Percentiles rank a stretch among this genome's conserved stretches.
phyloP scores from a whole-genome alignment of 2,888 invertebrate species.

The Phengaris alcon region DNA sequence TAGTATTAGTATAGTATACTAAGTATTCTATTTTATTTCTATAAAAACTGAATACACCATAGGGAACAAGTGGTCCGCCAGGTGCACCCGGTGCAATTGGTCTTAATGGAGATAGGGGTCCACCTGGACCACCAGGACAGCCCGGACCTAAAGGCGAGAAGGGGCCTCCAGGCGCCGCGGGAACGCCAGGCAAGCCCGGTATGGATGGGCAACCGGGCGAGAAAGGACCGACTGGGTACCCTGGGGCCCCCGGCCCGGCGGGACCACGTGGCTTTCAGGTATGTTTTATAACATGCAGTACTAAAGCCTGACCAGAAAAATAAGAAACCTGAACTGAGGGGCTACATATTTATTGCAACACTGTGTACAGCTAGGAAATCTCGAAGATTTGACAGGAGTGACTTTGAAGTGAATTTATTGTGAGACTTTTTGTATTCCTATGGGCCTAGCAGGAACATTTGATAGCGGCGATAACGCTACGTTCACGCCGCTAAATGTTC shows the following conservation, averaged over 20 bases:
- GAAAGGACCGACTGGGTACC: background rate
- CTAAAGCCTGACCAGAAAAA: too few species aligned
- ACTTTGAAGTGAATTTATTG: too few species aligned
- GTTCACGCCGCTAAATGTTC: too few species aligned
- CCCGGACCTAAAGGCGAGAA: background rate
- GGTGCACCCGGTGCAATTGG: background rate
- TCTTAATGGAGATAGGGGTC: background rate
- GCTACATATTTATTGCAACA: too few species aligned
- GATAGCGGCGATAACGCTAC: too few species aligned
- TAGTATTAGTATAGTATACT: too few species aligned
- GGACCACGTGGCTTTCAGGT: background rate
- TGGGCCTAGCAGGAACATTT: too few species aligned
- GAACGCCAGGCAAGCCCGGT: background rate
- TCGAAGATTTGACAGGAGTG: too few species aligned
- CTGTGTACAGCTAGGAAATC: too few species aligned
- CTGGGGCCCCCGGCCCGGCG: background rate
- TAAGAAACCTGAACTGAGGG: too few species aligned
- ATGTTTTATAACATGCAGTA: background rate
- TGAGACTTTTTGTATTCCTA: too few species aligned
- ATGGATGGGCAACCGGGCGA: background rate
- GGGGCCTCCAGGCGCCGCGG: background rate
- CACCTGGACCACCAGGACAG: background rate
- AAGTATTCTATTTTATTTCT: background rate
- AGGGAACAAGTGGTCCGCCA: background rate
- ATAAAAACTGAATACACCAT: background rate